These are phyloP conservation scores for Macroteleia sp. DNA, from an alignment of 2,888 invertebrate species.

Conservation along the genomic window DNA sequence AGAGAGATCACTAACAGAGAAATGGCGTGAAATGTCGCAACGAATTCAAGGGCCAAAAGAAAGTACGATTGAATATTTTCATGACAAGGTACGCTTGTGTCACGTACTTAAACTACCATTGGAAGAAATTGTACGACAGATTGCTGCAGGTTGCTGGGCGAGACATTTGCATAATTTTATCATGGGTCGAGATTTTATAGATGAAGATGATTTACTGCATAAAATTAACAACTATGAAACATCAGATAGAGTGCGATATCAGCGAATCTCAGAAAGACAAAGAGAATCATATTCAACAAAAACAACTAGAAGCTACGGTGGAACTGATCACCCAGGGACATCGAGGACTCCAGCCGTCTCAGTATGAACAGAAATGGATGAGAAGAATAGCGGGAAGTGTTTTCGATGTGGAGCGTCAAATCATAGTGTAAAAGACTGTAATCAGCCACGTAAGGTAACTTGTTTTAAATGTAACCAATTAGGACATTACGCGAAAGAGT, in stretches of 20 bases:
- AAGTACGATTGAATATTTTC: background rate
- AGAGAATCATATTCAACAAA: background rate
- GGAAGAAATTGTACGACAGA: background rate
- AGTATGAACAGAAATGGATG: no score
- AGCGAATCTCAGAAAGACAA: background rate
- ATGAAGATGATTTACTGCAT: conserved; percentile 6
- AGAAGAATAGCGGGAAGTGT: no score
- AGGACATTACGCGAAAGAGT: no score
- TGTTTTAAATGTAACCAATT: no score
- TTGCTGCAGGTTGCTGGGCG: background rate
- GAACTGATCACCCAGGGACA: no score
- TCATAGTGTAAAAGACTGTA: no score
- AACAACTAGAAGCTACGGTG: background rate
- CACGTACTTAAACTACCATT: background rate
- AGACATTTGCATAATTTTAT: background rate
- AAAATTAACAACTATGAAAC: background rate
- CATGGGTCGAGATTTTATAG: background rate
- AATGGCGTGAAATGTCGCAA: no score
- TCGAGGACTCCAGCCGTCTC: no score
- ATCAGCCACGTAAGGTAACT: no score
- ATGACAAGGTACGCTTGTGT: conserved; percentile 2
- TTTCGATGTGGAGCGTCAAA: no score
- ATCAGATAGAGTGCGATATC: background rate
- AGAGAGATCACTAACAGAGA: no score
- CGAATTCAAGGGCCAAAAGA: background rate